Evolutionary conservation across 2,888 invertebrate genomes (phyloP).

Genomic region (Loripinus fragilis): DNA sequence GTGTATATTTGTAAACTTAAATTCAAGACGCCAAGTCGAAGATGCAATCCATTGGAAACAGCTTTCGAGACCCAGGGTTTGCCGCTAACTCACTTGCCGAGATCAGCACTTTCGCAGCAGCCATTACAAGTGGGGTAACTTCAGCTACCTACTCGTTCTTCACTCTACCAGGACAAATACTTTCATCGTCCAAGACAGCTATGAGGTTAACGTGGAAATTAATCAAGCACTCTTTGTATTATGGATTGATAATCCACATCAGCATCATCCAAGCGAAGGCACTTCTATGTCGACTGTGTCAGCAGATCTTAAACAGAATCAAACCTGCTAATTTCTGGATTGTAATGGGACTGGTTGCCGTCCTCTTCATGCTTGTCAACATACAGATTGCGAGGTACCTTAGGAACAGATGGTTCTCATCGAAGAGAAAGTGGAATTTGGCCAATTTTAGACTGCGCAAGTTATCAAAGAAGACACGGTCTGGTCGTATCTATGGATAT

Average conservation of each 20-base stretch:
- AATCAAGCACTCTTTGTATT: constrained; percentile 29
- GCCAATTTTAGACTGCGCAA: not conserved
- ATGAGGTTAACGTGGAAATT: constrained; percentile 31
- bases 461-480: constrained; percentile 36
- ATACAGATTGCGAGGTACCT: constrained; percentile 19
- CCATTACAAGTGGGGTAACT: not conserved
- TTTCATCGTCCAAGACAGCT: not conserved
- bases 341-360: constrained; percentile 28
- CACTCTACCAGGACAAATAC: not conserved
- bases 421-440: not conserved
- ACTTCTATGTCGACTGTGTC: constrained; percentile 40
- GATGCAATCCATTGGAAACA: not conserved
- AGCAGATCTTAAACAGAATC: constrained; percentile 12
- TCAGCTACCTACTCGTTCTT: not conserved
- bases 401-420: not conserved
- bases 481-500: constrained; percentile 51
- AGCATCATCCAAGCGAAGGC: constrained; percentile 45
- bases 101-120: not conserved
- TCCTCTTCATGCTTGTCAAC: constrained; percentile 38
- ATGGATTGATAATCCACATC: constrained; percentile 41
- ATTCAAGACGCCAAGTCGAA: too few relatives aligned
- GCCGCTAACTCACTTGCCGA: not conserved
- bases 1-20: too few relatives aligned
- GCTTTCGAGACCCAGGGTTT: not conserved
- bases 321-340: constrained; percentile 38